phyloP scores from a whole-genome alignment of 2,797 vertebrate genomes.

The Borostomias antarcticus region DNA sequence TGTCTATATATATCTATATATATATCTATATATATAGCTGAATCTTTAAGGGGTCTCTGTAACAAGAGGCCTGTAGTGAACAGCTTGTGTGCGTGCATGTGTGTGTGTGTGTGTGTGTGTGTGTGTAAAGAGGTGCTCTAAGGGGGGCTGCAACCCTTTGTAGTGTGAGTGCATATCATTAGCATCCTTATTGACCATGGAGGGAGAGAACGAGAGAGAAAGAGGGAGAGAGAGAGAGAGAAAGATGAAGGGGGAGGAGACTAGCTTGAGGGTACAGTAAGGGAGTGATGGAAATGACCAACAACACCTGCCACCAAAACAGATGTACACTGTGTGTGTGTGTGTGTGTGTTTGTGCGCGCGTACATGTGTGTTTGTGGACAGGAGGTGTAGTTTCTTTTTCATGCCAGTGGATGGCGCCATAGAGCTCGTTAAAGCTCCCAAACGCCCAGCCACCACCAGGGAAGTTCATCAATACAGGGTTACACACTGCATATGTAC shows the following conservation, averaged over 20 bases:
- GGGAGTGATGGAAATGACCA: slow-evolving; percentile 47
- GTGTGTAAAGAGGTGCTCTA: slow-evolving; percentile 33
- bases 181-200: slow-evolving; percentile 69
- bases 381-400: slow-evolving; percentile 36
- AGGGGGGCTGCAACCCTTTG: slow-evolving; percentile 63
- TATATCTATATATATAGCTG: not conserved
- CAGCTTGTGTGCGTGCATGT: slow-evolving; percentile 62
- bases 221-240: slow-evolving; percentile 27
- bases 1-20: not conserved
- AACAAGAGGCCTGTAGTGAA: slow-evolving; percentile 56
- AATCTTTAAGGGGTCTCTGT: not conserved
- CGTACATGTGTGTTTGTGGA: slow-evolving; percentile 2
- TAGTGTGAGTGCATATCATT: slow-evolving; percentile 69
- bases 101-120: slow-evolving; percentile 31
- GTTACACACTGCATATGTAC: not conserved
- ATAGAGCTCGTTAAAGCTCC: slow-evolving; percentile 61
- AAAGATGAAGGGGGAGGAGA: slow-evolving; percentile 15
- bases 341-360: slow-evolving; percentile 21
- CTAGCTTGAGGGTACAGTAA: slow-evolving; percentile 39
- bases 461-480: not conserved
- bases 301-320: slow-evolving; percentile 54
- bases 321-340: slow-evolving; percentile 20
- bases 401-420: slow-evolving; percentile 57
- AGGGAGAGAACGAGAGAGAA: slow-evolving; percentile 43
- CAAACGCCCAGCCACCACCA: slow-evolving; percentile 6